Evolutionary conservation across 2,797 vertebrate genomes (phyloP), one percentile per base, ranked within the genome.

Genomic region (Euthynnus affinis): DNA sequence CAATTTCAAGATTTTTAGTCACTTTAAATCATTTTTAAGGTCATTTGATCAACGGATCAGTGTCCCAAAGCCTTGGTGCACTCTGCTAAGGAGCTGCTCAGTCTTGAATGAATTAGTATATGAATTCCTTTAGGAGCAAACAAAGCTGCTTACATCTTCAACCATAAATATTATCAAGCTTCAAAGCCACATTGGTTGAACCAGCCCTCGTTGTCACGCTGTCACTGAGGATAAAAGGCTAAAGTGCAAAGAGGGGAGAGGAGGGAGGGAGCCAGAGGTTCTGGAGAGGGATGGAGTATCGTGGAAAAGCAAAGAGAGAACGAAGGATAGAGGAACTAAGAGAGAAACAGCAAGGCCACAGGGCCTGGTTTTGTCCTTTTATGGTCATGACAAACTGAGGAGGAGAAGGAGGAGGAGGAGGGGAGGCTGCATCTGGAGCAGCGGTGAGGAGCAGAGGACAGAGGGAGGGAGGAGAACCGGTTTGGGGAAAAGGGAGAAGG

Each of bases 341-440:
- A 85, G 71, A 70, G 53, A 77, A 71, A 64, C 60, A 20, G 67
- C 48, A 48, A 57, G 34, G 73, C 71, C 77, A 61, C 77, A 62
- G 57, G 65, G 71, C 66, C 77, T 55, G 60, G 44, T 82, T 91
- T 80, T 92, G 56, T 86, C 95, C 94, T 93, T 95, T 92, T 95
- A 94, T 91, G 93, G 95, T 88, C 82, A 91, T 83, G 85, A 87
- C 86, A 91, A 92, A 91, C 61, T 82, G 74, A 55, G 37, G 51
- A 58, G 80, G 84, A 89, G 80, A 63, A 67, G 69, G 68, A 67
- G 32, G 58, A 82, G 79, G n/a, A n/a, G n/a, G n/a, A n/a, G n/a
- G n/a, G 76, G 46, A 82, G 60, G 80, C 74, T 84, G 52, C 69
- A 85, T 87, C 86, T 90, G 82, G 74, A 84, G 80, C 72, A 85